Percentiles rank a stretch among this genome's conserved stretches.
phyloP scores from a whole-genome alignment of 2,888 invertebrate species.

The Marronus borbonicus region DNA sequence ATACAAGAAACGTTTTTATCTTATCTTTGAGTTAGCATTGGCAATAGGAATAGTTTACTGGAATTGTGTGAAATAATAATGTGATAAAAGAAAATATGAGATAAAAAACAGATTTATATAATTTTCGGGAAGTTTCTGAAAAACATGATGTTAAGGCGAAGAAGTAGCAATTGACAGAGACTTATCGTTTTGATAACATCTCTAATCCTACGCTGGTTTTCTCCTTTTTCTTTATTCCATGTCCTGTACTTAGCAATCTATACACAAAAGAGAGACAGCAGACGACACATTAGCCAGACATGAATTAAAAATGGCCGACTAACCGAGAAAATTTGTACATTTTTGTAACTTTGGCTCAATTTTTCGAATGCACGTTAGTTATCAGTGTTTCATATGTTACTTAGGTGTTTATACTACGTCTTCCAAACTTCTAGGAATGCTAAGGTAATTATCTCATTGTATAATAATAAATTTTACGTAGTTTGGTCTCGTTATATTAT shows the following conservation, averaged over 20 bases:
- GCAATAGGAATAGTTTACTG: no score
- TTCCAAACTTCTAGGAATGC: constrained; percentile 63
- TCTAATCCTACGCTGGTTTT: neutral
- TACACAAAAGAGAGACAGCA: constrained; percentile 40
- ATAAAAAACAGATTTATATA: neutral
- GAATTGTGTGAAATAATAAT: neutral
- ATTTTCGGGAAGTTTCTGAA: neutral
- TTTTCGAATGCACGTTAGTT: constrained; percentile 59
- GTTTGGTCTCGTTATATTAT: constrained; percentile 40
- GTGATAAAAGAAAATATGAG: neutral
- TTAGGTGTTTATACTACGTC: constrained; percentile 56
- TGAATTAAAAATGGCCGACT: constrained; percentile 64
- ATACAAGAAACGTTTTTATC: no score
- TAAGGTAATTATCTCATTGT: constrained; percentile 60
- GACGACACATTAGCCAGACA: constrained; percentile 26
- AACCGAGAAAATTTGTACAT: constrained; percentile 63
- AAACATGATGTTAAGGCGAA: neutral
- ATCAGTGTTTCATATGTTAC: constrained; percentile 60
- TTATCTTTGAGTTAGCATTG: no score
- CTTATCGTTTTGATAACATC: constrained; percentile 29
- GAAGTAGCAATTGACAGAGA: neutral
- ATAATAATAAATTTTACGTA: constrained; percentile 50
- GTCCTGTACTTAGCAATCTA: neutral
- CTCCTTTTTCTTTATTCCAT: constrained; percentile 25
- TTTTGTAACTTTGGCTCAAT: constrained; percentile 59